Evolutionary conservation across 2,888 invertebrate species (phyloP), one percentile per base, ranked within the genome.

Genomic region (Eristalis intricaria): DNA sequence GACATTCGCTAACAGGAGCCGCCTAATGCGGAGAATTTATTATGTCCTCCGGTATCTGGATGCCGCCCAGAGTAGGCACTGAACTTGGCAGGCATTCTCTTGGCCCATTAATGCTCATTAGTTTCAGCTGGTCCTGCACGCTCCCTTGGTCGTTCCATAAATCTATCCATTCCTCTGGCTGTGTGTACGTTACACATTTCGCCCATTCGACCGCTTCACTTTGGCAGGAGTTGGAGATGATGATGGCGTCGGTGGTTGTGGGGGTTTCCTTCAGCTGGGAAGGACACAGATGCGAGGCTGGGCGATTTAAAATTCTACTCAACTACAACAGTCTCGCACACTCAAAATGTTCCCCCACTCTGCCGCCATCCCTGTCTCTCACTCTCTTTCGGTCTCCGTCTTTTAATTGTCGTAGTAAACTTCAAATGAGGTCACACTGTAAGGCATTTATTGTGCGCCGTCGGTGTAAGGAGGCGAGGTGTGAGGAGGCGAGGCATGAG

Each of bases 51-150:
- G 35, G 75, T 60, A 84, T 76, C 79, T 75, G 83, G 65, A 83
- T 78, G 58, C 80, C 64, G n/a, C 56, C 56, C 32, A 10, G 29
- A 74, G 64, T 74, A 83, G 71, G 71, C 84, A 76, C 83, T 87
- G 84, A 87, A 87, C 87, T 87, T 87, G 87, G 84, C 87, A 87
- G 60, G 87, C 71, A 71, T 75, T 43, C 32, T 82, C 69, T 76
- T 84, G 84, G 76, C 73, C 87, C 87, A 87, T 87, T 80, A 87
- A 87, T 84, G 87, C 87, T 87, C 84, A 87, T 87, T 87, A 87
- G 87, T 87, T 87, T 84, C 87, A 84, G 70, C 63, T 74, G 60
- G 76, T 61, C 69, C 76, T 60, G 73, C 60, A 76, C 76, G 56
- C 68, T 68, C 74, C 11, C n/a, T 56, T 35, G 65, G 50, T 50